These are phyloP conservation scores for Polypterus senegalus DNA, from an alignment of 2,113 vertebrate species.

Conservation along the genomic window DNA sequence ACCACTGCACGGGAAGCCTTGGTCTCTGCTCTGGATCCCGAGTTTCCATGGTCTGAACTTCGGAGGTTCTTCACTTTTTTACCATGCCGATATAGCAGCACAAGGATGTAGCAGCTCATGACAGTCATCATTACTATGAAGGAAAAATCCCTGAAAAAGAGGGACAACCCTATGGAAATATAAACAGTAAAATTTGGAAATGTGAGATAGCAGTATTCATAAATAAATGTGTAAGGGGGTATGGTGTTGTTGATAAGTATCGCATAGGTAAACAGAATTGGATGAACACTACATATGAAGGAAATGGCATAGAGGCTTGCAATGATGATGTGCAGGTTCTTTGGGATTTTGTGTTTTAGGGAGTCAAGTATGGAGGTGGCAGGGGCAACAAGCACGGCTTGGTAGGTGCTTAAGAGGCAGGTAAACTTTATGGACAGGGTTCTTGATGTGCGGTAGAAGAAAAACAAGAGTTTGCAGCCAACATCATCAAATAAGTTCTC, in stretches of 20 bases:
- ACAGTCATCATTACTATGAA: constrained; percentile 14
- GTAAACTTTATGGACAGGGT: constrained; percentile 19
- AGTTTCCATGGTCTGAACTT: background rate
- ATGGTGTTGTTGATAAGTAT: background rate
- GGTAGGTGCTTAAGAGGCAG: constrained; percentile 14
- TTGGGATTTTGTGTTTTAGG: background rate
- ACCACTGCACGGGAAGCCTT: constrained; percentile 4
- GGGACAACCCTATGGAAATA: constrained; percentile 11
- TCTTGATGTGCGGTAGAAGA: constrained; percentile 11
- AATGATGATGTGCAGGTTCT: background rate
- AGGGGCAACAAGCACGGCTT: constrained; percentile 13
- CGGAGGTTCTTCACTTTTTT: background rate
- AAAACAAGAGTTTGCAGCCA: constrained; percentile 15
- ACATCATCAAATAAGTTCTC: constrained; percentile 10
- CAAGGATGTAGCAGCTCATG: constrained; percentile 16
- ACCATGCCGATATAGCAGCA: constrained; percentile 13
- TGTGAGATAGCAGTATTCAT: background rate
- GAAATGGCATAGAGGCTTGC: background rate
- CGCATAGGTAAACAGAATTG: background rate
- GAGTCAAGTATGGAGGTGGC: background rate
- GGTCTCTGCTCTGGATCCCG: background rate
- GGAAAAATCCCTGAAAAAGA: constrained; percentile 8
- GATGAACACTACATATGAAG: too few relatives aligned
- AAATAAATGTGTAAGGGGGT: background rate
- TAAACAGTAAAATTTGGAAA: constrained; percentile 11